Conservation (phyloP, 2,888 invertebrate species). For the Luperina nickerlii region DNA sequence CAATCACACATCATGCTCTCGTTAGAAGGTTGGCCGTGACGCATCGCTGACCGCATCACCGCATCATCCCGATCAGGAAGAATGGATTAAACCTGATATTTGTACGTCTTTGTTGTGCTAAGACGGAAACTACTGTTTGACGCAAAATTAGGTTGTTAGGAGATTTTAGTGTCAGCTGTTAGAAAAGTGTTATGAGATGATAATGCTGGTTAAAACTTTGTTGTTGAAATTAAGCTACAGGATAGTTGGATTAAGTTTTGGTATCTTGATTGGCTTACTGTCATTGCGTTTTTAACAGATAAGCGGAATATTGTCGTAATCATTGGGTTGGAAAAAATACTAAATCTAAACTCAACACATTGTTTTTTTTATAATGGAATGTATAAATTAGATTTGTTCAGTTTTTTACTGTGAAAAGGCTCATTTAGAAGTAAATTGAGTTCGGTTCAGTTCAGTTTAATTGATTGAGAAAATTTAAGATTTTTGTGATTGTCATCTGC, state of each 20-base stretch:
- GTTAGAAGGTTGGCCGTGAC: constrained; percentile 71
- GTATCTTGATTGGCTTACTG: constrained; percentile 18
- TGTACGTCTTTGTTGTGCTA: constrained; percentile 65
- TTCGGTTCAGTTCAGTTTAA: background rate
- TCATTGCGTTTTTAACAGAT: background rate
- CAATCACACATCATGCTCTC: constrained; percentile 63
- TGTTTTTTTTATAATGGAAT: background rate
- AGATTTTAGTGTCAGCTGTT: constrained; percentile 51
- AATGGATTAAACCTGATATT: constrained; percentile 76
- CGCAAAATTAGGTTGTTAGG: constrained; percentile 61
- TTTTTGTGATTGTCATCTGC: background rate
- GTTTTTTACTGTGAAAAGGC: background rate
- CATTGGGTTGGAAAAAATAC: background rate
- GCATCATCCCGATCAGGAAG: constrained; percentile 82
- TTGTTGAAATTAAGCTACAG: constrained; percentile 29
- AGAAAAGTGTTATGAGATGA: constrained; percentile 45
- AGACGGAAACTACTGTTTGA: constrained; percentile 63
- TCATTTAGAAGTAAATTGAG: background rate
- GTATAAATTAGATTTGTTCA: background rate
- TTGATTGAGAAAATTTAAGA: background rate
- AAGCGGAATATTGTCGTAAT: background rate
- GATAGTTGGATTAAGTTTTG: constrained; percentile 22
- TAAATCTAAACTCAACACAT: background rate
- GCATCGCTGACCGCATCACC: constrained; percentile 81
- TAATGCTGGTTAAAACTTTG: constrained; percentile 28